A percentile compares a stretch with the other conserved stretches of the same genome.
Conservation (phyloP, 2,888 invertebrate genomes). For the Drosophila hamatofila region DNA sequence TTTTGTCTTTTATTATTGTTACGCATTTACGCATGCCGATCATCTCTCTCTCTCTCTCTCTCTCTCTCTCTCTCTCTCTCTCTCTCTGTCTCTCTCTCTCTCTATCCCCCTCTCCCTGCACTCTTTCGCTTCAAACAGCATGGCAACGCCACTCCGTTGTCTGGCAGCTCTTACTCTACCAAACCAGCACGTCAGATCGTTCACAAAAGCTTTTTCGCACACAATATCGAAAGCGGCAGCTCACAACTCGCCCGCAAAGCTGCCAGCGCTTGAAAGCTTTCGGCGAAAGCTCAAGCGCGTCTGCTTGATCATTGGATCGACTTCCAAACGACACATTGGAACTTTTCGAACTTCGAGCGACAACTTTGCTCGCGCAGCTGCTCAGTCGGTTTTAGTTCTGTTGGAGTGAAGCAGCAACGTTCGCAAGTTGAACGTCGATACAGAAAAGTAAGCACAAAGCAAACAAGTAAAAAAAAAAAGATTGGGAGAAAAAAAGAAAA, state of each 20-base stretch:
- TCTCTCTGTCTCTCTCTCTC: not conserved
- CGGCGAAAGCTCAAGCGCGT: slow-evolving; percentile 50
- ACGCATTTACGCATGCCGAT: not conserved
- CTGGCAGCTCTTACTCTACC: slow-evolving; percentile 29
- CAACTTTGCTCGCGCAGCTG: slow-evolving; percentile 49
- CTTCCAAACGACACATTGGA: slow-evolving; percentile 44
- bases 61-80: not conserved
- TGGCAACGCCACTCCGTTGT: not conserved
- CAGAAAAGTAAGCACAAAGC: slow-evolving; percentile 68
- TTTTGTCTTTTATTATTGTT: too few species aligned
- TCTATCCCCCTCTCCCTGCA: too few species aligned
- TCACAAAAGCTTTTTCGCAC: slow-evolving; percentile 32
- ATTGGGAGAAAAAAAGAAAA: slow-evolving; percentile 16
- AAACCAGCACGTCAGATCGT: slow-evolving; percentile 27
- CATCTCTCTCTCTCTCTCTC: not conserved
- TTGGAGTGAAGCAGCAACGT: slow-evolving; percentile 74
- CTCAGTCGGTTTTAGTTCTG: slow-evolving; percentile 78
- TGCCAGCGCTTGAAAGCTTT: slow-evolving; percentile 44
- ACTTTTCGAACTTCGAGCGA: slow-evolving; percentile 72
- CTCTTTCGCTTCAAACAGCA: not conserved
- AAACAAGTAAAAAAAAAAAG: slow-evolving; percentile 35
- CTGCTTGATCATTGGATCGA: slow-evolving; percentile 50
- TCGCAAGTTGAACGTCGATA: slow-evolving; percentile 67
- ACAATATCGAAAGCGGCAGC: slow-evolving; percentile 48
- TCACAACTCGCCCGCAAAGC: slow-evolving; percentile 52